Evolutionary conservation across 2,113 vertebrate species (phyloP), one percentile per base, ranked within the genome.

Genomic region (Larimichthys crocea): DNA sequence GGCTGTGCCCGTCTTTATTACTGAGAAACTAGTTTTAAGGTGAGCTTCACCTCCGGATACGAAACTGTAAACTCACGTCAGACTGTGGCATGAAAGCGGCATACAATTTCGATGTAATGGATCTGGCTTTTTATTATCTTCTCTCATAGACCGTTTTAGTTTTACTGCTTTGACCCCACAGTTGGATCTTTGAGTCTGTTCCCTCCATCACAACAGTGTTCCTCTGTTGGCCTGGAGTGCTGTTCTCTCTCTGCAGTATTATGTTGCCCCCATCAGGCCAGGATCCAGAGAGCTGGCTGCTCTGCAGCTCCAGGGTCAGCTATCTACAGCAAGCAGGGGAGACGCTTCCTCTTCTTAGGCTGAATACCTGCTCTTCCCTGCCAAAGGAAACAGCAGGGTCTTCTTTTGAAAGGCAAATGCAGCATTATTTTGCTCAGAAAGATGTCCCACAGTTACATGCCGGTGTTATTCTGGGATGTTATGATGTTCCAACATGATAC

Each of bases 401-500:
- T 79, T 77, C 42, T 57, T 77, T 78, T 64, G 12, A 74, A 74
- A 53, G 7, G 17, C 40, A 63, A 7, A 42, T 35, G 20, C 29
- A 70, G 35, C 19, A 79, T 50, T 40, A 50, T 26, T 66, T 53
- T 49, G 20, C 26, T 44, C 22, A 50, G 31, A 55, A 44, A 19
- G 3, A 46, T 48, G 17, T 70, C 7, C 24, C 8, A 26, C 14
- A 42, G 40, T 64, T 64, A 14, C 50, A 61, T 52, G 62, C 56
- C 49, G 11, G 17, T 42, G 65, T 57, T 84, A 60, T 74, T 82
- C 46, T 76, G 6, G 52, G 62, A 71, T 77, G 67, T 71, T 80
- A 35, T 26, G 66, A 55, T 71, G 22, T 2, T 67, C 50, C 57
- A 46, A 24, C 61, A 73, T 68, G 64, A 74, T 63, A 46, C 60